phyloP scores from a whole-genome alignment of 2,888 invertebrate genomes.

The Palloptera scutellata region DNA sequence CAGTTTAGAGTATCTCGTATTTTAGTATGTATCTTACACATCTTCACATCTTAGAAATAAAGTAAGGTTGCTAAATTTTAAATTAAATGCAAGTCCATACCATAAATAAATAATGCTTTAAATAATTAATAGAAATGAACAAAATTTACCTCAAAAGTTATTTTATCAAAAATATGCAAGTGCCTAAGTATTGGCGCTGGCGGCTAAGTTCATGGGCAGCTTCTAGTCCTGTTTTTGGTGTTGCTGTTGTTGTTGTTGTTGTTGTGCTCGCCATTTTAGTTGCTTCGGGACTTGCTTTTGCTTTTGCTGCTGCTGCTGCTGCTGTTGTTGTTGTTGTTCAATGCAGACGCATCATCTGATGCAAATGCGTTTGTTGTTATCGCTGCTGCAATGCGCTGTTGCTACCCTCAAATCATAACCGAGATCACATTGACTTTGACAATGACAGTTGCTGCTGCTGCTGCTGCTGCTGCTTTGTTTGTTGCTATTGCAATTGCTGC shows the following conservation, averaged over 20 bases:
- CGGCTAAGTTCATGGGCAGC: background rate
- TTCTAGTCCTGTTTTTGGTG: too few relatives aligned
- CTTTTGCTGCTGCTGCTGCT: conserved; percentile 6
- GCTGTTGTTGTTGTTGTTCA: background rate
- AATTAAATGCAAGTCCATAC: background rate
- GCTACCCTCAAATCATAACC: too few relatives aligned
- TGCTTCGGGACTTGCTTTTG: conserved; percentile 1
- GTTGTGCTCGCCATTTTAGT: background rate
- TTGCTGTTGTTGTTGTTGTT: background rate
- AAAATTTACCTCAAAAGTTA: too few relatives aligned
- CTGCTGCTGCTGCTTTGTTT: background rate
- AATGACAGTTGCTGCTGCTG: conserved; percentile 1
- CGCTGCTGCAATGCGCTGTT: background rate
- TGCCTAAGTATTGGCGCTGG: background rate
- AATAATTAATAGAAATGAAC: background rate
- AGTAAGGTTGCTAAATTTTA: too few relatives aligned
- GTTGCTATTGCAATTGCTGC: background rate
- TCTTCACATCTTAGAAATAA: too few relatives aligned
- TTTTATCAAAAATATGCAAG: too few relatives aligned
- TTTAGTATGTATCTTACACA: too few relatives aligned
- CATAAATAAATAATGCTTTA: background rate
- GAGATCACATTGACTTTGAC: too few relatives aligned
- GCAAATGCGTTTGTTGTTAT: background rate
- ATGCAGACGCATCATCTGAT: conserved; percentile 23
- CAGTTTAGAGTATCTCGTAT: too few relatives aligned